Conservation (phyloP, 2,888 invertebrate genomes). For the Biston stratarius region DNA sequence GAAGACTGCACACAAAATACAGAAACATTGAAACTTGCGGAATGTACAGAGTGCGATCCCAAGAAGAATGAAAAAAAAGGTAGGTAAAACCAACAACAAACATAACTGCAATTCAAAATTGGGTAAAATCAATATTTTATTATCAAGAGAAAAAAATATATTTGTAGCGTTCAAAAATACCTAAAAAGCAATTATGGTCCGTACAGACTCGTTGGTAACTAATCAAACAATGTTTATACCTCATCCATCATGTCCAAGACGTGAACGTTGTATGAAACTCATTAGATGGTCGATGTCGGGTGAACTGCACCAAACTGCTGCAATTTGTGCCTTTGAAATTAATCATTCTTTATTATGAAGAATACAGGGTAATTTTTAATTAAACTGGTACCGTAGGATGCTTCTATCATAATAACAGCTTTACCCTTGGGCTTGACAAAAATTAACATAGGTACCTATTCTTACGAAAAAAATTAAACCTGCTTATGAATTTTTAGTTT, state of each 20-base stretch:
- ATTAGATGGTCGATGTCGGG: constrained; percentile 58
- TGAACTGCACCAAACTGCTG: constrained; percentile 20
- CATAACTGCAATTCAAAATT: not conserved
- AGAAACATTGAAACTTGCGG: too few species aligned
- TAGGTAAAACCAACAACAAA: not conserved
- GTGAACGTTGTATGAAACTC: constrained; percentile 71
- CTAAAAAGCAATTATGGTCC: constrained; percentile 37
- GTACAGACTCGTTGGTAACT: constrained; percentile 52
- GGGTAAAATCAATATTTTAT: not conserved
- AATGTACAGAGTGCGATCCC: too few species aligned
- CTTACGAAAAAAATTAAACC: too few species aligned
- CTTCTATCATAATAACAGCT: too few species aligned
- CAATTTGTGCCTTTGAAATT: constrained; percentile 13
- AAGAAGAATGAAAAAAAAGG: too few species aligned
- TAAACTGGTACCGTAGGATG: too few species aligned
- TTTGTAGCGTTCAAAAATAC: not conserved
- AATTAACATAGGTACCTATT: too few species aligned
- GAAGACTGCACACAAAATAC: too few species aligned
- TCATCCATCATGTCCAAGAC: constrained; percentile 77
- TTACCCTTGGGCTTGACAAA: too few species aligned
- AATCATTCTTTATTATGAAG: constrained; percentile 5
- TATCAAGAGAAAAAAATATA: not conserved
- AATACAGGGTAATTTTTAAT: not conserved
- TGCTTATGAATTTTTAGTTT: too few species aligned
- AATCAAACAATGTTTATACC: constrained; percentile 79